A percentile compares a stretch with the other conserved stretches of the same genome.
phyloP scores from a whole-genome alignment of 2,113 vertebrate species.

The Tragelaphus scriptus region DNA sequence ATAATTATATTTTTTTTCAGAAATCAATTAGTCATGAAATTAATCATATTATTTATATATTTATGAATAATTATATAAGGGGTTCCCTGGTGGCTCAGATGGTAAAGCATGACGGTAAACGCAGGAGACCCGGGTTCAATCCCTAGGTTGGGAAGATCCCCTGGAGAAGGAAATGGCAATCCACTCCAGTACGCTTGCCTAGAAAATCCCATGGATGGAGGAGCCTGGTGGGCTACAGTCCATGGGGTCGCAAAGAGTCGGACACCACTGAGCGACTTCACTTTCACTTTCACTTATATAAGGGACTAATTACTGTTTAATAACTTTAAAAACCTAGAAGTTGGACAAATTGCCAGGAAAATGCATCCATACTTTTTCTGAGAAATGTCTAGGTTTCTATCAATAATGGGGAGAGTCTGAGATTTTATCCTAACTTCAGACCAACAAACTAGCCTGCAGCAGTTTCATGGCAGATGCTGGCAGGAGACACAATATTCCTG shows the following conservation, averaged over 20 bases:
- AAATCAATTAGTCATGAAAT: neutral
- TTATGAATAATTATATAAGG: neutral
- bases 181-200: no score
- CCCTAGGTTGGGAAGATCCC: no score
- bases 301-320: neutral
- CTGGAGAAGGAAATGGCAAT: no score
- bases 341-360: neutral
- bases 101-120: no score
- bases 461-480: neutral
- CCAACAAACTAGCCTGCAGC: neutral
- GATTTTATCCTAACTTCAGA: neutral
- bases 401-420: neutral
- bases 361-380: neutral
- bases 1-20: neutral
- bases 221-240: neutral
- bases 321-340: neutral
- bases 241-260: neutral
- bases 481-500: neutral
- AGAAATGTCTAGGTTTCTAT: neutral
- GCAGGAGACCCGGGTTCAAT: accelerated
- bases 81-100: no score
- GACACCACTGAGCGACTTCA: neutral
- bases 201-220: neutral
- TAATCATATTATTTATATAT: neutral
- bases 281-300: neutral